A percentile compares a stretch with the other conserved stretches of the same genome.
phyloP scores from a whole-genome alignment of 2,113 vertebrate genomes.

The Lates calcarifer region DNA sequence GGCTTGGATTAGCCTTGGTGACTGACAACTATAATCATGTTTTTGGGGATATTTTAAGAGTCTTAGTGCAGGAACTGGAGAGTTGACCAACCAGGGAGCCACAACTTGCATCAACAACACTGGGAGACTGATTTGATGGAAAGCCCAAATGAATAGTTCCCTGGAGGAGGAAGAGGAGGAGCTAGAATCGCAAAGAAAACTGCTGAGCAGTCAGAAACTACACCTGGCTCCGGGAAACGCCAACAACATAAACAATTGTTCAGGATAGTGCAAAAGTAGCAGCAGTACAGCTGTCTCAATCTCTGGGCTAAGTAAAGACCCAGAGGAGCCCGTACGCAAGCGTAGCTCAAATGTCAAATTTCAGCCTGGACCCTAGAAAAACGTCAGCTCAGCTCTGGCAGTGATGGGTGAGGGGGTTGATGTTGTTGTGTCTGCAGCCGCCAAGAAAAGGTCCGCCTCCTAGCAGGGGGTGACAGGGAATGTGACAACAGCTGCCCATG shows the following conservation, averaged over 20 bases:
- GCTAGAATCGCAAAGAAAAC: slow-evolving; percentile 40
- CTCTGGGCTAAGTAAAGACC: slow-evolving; percentile 22
- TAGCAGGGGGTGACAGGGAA: slow-evolving; percentile 24
- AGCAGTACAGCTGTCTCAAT: slow-evolving; percentile 35
- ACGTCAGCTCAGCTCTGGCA: slow-evolving; percentile 25
- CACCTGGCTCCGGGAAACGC: slow-evolving; percentile 52
- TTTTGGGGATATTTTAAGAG: background rate
- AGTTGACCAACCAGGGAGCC: slow-evolving; percentile 26
- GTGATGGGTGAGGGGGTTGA: slow-evolving; percentile 14
- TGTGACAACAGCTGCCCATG: slow-evolving; percentile 62
- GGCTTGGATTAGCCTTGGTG: background rate
- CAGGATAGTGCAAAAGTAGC: slow-evolving; percentile 19
- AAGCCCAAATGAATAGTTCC: slow-evolving; percentile 34
- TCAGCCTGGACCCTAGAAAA: slow-evolving; percentile 12
- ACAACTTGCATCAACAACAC: slow-evolving; percentile 11
- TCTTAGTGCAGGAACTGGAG: slow-evolving; percentile 15
- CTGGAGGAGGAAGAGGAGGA: slow-evolving; percentile 11
- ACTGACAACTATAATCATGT: background rate
- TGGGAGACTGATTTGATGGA: slow-evolving; percentile 34
- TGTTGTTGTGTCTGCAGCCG: slow-evolving; percentile 63
- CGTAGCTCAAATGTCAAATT: slow-evolving; percentile 44
- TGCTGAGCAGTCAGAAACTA: slow-evolving; percentile 61
- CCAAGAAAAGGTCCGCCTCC: slow-evolving; percentile 31
- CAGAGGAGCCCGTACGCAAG: background rate
- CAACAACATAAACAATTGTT: slow-evolving; percentile 42